These are phyloP conservation scores for Lophius piscatorius DNA, from an alignment of 2,113 vertebrate genomes.

Conservation along the genomic window DNA sequence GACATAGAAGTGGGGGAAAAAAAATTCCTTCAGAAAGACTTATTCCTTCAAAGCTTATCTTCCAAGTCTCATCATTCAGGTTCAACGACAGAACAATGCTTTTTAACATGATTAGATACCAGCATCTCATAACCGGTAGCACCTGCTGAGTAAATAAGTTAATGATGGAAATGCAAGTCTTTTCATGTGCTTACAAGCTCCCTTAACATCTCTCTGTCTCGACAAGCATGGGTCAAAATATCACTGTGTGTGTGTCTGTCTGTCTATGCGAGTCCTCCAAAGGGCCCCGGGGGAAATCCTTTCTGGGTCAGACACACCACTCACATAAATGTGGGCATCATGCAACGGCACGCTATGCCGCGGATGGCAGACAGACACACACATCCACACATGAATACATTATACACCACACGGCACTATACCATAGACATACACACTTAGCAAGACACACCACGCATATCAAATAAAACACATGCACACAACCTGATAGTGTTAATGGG, in stretches of 20 bases:
- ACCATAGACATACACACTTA: neutral
- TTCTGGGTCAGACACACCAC: constrained; percentile 72
- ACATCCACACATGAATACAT: constrained; percentile 6
- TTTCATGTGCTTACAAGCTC: constrained; percentile 16
- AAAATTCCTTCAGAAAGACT: too few species aligned
- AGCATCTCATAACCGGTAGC: neutral
- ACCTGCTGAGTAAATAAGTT: constrained; percentile 5
- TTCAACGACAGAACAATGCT: neutral
- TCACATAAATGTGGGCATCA: constrained; percentile 56
- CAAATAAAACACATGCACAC: constrained; percentile 4
- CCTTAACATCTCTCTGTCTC: constrained; percentile 42
- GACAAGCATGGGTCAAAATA: constrained; percentile 40
- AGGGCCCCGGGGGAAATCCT: constrained; percentile 59
- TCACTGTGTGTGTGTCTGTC: constrained; percentile 32
- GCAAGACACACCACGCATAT: neutral
- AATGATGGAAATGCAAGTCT: constrained; percentile 7
- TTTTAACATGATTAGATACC: neutral
- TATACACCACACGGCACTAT: neutral
- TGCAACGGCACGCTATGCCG: constrained; percentile 39
- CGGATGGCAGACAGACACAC: constrained; percentile 30
- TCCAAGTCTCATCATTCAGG: neutral
- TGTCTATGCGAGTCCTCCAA: constrained; percentile 42
- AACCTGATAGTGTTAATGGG: constrained; percentile 35
- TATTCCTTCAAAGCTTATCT: neutral
- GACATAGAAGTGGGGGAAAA: too few species aligned